Evolutionary conservation across 23 tunicate species (phyloP), one percentile per base, ranked within the genome.

Genomic region (Halocynthia aurantium): DNA sequence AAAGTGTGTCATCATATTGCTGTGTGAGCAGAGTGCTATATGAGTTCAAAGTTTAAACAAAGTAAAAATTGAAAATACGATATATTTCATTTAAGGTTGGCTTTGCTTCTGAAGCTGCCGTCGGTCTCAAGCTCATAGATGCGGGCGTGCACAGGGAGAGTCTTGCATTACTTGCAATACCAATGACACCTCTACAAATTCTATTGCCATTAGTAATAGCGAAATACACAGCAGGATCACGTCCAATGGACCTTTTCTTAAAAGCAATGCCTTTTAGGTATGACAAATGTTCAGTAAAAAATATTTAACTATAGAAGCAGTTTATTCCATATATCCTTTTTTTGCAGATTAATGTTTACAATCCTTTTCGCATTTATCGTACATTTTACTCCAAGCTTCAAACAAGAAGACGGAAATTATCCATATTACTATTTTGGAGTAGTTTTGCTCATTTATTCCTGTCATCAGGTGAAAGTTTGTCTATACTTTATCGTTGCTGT

Each of bases 181-280:
- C 98, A 64, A 62, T 93, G 63, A 86, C 93, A 12, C 98, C 98
- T 5, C 55, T 93, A 31, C 98, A 93, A 80, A 93, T 93, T 20
- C 58, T 77, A 7, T 68, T 93, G 21, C 98, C 98, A 15, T 68
- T 93, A 6, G 7, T 86, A 12, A 86, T 93, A 10, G 85, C 93
- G 6, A 86, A 83, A 79, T 86, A 86, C 57, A 93, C 98, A 22
- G 57, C 87, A 1, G 98, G 98, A 22, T 88, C 98, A 40, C 68
- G 63, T 52, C 98, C 98, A n/a, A 8, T 93, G 77, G 85, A 86
- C 61, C 22, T 86, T n/a, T 93, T 91, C 31, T 51, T 85, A 6
- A 85, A 82, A 65, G 97, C 90, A 12, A 18, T 91, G 11, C 78
- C 72, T 19, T 91, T 19, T 50, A 85, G 97, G 97, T 91, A 51